Percentiles rank a stretch among this genome's conserved stretches.
Conservation (phyloP, 2,113 vertebrate genomes). For the Dolichotis patagonum region DNA sequence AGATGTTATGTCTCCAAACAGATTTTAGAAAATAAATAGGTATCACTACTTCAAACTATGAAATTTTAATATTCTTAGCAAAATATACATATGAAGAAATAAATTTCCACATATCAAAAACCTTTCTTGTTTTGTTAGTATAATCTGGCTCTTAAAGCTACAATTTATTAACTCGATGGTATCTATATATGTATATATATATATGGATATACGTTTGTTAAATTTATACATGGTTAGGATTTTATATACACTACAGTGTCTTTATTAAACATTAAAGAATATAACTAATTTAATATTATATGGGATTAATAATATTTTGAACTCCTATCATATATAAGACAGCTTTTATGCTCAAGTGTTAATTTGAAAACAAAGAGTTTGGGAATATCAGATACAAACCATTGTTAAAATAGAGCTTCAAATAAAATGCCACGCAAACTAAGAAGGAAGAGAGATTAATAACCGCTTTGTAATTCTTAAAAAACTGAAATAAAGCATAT, state of each 20-base stretch:
- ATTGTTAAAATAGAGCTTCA: background rate
- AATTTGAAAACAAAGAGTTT: conserved; percentile 1
- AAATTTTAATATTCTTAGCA: conserved; percentile 30
- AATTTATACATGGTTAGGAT: background rate
- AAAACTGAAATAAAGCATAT: conserved; percentile 35
- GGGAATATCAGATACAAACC: background rate
- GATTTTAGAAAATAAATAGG: background rate
- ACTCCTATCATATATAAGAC: background rate
- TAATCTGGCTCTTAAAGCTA: background rate
- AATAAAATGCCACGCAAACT: conserved; percentile 21
- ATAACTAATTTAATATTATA: background rate
- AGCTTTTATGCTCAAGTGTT: background rate
- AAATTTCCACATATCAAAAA: background rate
- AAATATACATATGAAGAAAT: conserved; percentile 28
- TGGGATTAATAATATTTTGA: background rate
- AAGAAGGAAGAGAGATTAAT: background rate
- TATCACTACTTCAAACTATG: background rate
- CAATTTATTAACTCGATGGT: background rate
- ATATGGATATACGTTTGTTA: background rate
- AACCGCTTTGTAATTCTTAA: background rate
- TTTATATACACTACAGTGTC: background rate
- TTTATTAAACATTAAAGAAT: conserved; percentile 34
- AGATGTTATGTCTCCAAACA: background rate
- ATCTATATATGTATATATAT: background rate
- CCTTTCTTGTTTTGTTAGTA: conserved; percentile 4